phyloP scores from a whole-genome alignment of 2,888 invertebrate species.

The Ichneumon xanthorius region DNA sequence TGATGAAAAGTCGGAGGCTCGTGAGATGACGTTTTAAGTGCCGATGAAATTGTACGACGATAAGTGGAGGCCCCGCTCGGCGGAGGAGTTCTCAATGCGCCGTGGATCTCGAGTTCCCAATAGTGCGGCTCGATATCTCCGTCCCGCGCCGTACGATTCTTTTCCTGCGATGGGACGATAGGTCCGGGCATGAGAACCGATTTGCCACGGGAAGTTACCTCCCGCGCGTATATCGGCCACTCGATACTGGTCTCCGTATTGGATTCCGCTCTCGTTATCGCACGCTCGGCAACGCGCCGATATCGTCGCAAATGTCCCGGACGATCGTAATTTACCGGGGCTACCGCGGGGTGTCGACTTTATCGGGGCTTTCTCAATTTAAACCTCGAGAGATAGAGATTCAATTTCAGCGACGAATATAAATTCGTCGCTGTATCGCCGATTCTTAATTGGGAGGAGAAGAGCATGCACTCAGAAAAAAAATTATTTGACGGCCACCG shows the following conservation, averaged over 20 bases:
- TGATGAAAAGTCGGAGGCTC: constrained; percentile 81
- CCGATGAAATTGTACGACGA: constrained; percentile 80
- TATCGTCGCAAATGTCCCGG: constrained; percentile 43
- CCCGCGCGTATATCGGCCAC: constrained; percentile 68
- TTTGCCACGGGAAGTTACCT: constrained; percentile 75
- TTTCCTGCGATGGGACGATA: constrained; percentile 60
- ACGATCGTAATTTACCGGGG: constrained; percentile 59
- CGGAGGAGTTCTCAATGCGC: constrained; percentile 16
- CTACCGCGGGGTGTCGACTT: constrained; percentile 53
- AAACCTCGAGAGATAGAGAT: constrained; percentile 51
- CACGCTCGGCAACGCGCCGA: constrained; percentile 28
- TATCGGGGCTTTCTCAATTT: constrained; percentile 53
- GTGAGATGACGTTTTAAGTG: constrained; percentile 82
- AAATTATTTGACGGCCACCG: too few species aligned
- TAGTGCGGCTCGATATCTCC: constrained; percentile 35
- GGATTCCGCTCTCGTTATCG: not conserved
- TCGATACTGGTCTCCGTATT: constrained; percentile 71
- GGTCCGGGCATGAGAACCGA: constrained; percentile 73
- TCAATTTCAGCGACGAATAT: constrained; percentile 54
- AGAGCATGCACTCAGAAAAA: not conserved
- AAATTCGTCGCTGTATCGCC: constrained; percentile 61
- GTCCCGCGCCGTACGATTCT: constrained; percentile 26
- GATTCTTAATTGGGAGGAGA: constrained; percentile 59
- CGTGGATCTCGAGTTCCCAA: not conserved
- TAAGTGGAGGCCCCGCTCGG: constrained; percentile 69